phyloP scores from a whole-genome alignment of 2,113 vertebrate species.

The Spea multiplicata region DNA sequence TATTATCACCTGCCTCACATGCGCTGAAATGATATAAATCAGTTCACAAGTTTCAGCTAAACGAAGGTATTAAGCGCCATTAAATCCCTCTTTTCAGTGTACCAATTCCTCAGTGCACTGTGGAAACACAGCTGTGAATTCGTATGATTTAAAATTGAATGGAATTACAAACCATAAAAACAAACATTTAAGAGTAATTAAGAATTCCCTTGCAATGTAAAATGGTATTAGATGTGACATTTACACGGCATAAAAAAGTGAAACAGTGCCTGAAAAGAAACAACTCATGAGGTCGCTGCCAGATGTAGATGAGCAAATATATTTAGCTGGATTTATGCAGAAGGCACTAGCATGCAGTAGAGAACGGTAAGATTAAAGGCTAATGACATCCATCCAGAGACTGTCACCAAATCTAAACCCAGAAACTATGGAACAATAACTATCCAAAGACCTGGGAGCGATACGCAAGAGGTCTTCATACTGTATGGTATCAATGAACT shows the following conservation, averaged over 20 bases:
- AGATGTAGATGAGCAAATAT: not conserved
- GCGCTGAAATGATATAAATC: slow-evolving; percentile 28
- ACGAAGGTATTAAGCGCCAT: slow-evolving; percentile 9
- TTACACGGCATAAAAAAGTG: slow-evolving; percentile 55
- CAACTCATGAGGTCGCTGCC: not conserved
- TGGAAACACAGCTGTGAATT: slow-evolving; percentile 47
- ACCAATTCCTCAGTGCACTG: slow-evolving; percentile 2
- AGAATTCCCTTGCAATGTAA: slow-evolving; percentile 59
- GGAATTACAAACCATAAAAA: slow-evolving; percentile 56
- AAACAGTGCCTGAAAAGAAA: not conserved
- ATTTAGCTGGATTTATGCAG: not conserved
- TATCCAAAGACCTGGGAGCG: no score
- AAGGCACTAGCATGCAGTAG: not conserved
- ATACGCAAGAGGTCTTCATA: no score
- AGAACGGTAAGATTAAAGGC: not conserved
- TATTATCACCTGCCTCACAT: slow-evolving; percentile 29
- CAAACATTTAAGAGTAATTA: slow-evolving; percentile 59
- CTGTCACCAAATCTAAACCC: no score
- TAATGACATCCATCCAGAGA: no score
- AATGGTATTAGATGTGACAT: slow-evolving; percentile 58
- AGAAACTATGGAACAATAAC: no score
- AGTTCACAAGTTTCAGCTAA: slow-evolving; percentile 14
- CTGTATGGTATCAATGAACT: no score
- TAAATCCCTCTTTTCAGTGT: slow-evolving; percentile 27
- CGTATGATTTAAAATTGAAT: slow-evolving; percentile 53